These are phyloP conservation scores for Rhyzopertha dominica DNA, from an alignment of 1,140 invertebrate genomes.

Conservation along the genomic window DNA sequence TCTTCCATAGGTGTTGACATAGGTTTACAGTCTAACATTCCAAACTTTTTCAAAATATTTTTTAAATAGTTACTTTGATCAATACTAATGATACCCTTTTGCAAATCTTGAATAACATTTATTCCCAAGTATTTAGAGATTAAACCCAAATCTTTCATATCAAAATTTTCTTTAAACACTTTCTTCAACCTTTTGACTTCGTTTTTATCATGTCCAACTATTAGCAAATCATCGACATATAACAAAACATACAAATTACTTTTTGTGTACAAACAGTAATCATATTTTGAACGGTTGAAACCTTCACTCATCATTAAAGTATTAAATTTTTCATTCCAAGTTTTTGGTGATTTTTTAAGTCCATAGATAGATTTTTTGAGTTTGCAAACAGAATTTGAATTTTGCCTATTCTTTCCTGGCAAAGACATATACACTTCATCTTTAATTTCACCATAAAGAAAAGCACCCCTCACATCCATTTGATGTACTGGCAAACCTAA, in stretches of 20 bases:
- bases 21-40: conserved; percentile 17
- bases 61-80: conserved; percentile 14
- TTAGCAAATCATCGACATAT: conserved; percentile 32
- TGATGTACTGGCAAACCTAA: conserved; percentile 31
- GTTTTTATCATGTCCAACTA: conserved; percentile 23
- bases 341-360: conserved; percentile 21
- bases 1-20: conserved; percentile 12
- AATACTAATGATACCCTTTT: conserved; percentile 4
- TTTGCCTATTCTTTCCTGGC: conserved; percentile 18
- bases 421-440: conserved; percentile 39
- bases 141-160: too few relatives aligned
- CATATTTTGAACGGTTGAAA: conserved; percentile 19
- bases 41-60: conserved; percentile 7
- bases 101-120: conserved; percentile 14
- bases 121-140: conserved; percentile 18
- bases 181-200: background rate
- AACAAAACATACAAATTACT: conserved; percentile 22
- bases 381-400: conserved; percentile 1
- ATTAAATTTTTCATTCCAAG: conserved; percentile 31
- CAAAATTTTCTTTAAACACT: conserved; percentile 1
- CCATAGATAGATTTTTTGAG: conserved; percentile 14
- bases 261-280: conserved; percentile 30
- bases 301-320: conserved; percentile 18
- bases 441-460: conserved; percentile 41
- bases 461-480: conserved; percentile 45